Base-by-base conservation (phyloP, 2,888 invertebrate species). In the Pseudanteris insignis region DNA sequence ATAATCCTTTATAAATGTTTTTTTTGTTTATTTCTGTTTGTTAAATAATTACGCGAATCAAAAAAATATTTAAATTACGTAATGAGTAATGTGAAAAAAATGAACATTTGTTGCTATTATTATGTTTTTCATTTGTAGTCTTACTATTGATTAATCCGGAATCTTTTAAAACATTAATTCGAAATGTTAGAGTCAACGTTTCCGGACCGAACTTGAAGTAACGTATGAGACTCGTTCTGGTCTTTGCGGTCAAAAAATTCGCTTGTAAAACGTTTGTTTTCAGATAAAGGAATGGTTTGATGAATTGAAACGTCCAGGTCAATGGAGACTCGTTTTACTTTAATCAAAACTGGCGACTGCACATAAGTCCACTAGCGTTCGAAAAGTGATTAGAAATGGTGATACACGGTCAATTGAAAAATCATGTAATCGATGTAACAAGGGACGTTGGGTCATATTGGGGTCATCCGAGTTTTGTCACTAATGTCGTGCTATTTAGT, bases 231-330 rank as follows among this genome's bases (percentile, higher is more conserved):
- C 4, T 33, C 10, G 41, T 30, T 41, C 41, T 41, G 41, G 25
- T 50, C 34, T 24, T 12, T 18, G 15, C 24, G 28, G 28, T n/a
- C n/a, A 55, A 40, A n/a, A 21, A 7, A 24, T 26, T 41, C 13
- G 24, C 34, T 18, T 30, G 53, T 26, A 57, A 50, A 50, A 33
- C 46, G 30, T 40, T 60, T 48, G 43, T 53, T 60, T 43, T 48
- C 53, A 47, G 40, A 54, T 44, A 33, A 44, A 24, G 25, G 10
- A 51, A 41, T 51, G 37, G 25, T 53, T 53, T 43, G 29, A 46
- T 15, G 38, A 47, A 46, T 14, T 33, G 13, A 46, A 51, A 38
- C 26, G 41, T 47, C 33, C 32, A 28, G 46, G 46, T 55, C 47
- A 46, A 53, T 33, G 25, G 30, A 41, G 24, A 43, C 24, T 18